These are phyloP conservation scores for Drosophila paracracens DNA, from an alignment of 2,888 invertebrate species.

Conservation along the genomic window DNA sequence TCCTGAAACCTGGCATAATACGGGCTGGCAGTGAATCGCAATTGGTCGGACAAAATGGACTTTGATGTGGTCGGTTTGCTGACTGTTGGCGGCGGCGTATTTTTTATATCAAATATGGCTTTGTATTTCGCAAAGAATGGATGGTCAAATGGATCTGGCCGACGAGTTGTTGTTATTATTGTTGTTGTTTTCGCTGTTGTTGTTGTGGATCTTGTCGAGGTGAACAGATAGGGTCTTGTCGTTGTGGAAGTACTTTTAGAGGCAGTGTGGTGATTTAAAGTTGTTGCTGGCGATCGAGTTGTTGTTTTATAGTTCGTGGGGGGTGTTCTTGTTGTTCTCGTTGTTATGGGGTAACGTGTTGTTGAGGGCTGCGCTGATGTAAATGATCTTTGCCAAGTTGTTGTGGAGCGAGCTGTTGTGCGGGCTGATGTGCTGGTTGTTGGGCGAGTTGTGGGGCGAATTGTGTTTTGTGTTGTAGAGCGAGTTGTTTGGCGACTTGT, in stretches of 20 bases:
- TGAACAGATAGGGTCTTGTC: constrained; percentile 64
- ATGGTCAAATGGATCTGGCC: constrained; percentile 51
- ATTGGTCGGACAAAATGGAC: constrained; percentile 16
- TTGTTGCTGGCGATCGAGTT: constrained; percentile 2
- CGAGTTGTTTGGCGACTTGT: constrained; percentile 7
- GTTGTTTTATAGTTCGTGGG: constrained; percentile 12
- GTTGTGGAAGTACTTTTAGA: constrained; percentile 48
- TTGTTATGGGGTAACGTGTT: neutral
- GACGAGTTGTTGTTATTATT: constrained; percentile 24
- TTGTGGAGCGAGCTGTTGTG: constrained; percentile 24
- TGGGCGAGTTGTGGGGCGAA: constrained; percentile 10
- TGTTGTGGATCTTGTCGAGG: constrained; percentile 31
- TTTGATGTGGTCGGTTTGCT: constrained; percentile 23
- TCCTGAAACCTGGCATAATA: constrained; percentile 67
- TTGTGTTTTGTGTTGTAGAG: constrained; percentile 3
- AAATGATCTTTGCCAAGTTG: constrained; percentile 11
- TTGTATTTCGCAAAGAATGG: constrained; percentile 68
- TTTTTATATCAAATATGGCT: constrained; percentile 36
- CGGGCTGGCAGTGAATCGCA: constrained; percentile 50
- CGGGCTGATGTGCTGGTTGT: constrained; percentile 1
- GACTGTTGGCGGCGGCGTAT: neutral
- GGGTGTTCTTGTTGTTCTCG: constrained; percentile 12
- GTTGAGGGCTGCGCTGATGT: constrained; percentile 14
- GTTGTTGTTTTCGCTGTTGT: constrained; percentile 21
- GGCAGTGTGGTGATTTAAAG: neutral